Evolutionary conservation across 2,113 vertebrate species (phyloP).

Genomic region (Eublepharis macularius): DNA sequence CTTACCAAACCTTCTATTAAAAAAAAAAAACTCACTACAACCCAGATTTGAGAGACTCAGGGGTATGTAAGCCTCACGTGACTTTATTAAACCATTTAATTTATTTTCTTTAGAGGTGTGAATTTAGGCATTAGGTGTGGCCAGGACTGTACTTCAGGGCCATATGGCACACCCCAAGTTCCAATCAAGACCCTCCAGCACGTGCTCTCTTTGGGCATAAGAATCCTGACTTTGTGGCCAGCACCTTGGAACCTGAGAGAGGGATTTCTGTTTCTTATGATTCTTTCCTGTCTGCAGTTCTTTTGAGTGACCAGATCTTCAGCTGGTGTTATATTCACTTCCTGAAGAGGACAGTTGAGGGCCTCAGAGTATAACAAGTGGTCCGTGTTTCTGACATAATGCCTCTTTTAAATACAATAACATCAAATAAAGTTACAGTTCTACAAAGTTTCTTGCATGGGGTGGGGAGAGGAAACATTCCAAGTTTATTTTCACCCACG

Average conservation of each 20-base stretch:
- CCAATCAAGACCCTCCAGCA: too few species aligned
- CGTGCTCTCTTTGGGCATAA: background rate
- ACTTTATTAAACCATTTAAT: too few species aligned
- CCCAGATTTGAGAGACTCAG: too few species aligned
- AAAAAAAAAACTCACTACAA: too few species aligned
- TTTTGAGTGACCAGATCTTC: background rate
- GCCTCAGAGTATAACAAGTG: background rate
- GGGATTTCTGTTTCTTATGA: background rate
- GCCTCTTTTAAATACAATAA: constrained; percentile 31
- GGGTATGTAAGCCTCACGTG: too few species aligned
- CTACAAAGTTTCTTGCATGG: constrained; percentile 38
- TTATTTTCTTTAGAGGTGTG: too few species aligned
- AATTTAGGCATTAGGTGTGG: too few species aligned
- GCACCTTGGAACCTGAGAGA: background rate
- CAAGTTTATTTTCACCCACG: constrained; percentile 68
- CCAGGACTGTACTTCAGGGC: too few species aligned
- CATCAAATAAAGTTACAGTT: constrained; percentile 52
- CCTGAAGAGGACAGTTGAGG: background rate
- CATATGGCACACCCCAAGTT: too few species aligned
- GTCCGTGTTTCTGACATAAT: background rate
- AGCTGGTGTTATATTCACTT: background rate
- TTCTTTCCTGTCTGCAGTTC: background rate
- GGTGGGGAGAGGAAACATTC: constrained; percentile 64
- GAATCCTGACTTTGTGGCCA: background rate
- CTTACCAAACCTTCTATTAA: too few species aligned